phyloP scores from a whole-genome alignment of 2,888 invertebrate genomes.

The Apodemia mormo region DNA sequence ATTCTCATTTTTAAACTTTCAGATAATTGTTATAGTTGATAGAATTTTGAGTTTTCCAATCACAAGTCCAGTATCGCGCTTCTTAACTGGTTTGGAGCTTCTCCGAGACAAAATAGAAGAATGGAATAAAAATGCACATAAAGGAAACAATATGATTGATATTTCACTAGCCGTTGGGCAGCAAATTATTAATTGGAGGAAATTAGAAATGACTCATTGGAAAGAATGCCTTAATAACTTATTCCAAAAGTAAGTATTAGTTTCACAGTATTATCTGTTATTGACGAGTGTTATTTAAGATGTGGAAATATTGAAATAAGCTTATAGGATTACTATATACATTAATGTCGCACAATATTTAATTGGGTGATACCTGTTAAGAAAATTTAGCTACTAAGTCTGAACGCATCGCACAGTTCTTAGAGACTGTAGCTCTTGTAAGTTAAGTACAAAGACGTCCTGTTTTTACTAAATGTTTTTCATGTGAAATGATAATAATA shows the following conservation, averaged over 20 bases:
- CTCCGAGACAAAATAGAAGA: constrained; percentile 91
- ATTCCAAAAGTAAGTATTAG: constrained; percentile 74
- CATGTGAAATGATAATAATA: too few relatives aligned
- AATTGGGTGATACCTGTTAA: too few relatives aligned
- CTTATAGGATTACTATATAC: too few relatives aligned
- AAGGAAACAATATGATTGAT: constrained; percentile 89
- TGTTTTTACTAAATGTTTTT: too few relatives aligned
- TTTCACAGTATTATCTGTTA: too few relatives aligned
- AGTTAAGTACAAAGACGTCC: too few relatives aligned
- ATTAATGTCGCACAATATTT: too few relatives aligned
- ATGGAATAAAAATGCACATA: constrained; percentile 96
- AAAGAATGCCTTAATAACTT: constrained; percentile 89
- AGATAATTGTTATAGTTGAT: constrained; percentile 85
- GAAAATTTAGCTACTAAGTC: too few relatives aligned
- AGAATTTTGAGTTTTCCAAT: constrained; percentile 87
- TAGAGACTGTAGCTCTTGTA: too few relatives aligned
- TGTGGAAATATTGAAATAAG: too few relatives aligned
- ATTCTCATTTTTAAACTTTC: constrained; percentile 41
- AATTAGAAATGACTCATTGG: constrained; percentile 94
- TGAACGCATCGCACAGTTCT: too few relatives aligned
- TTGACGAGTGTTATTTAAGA: too few relatives aligned
- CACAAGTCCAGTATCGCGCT: constrained; percentile 91
- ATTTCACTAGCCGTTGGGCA: constrained; percentile 88
- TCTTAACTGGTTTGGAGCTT: constrained; percentile 94
- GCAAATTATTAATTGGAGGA: constrained; percentile 94